phyloP scores from a whole-genome alignment of 2,797 vertebrate species.

The Tarsius wallacei region DNA sequence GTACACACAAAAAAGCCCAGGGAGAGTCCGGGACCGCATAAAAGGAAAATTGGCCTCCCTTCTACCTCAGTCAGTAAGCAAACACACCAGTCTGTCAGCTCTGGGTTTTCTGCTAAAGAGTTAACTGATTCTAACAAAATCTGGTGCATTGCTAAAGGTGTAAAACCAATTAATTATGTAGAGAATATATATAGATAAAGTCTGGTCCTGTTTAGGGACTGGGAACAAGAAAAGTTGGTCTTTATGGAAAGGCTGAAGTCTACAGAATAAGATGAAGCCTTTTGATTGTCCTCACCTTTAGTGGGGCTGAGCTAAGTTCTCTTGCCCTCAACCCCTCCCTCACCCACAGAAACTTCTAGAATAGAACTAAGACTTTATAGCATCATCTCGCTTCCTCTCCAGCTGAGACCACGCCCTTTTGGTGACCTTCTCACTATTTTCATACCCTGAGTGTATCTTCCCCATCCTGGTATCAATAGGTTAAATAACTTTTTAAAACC shows the following conservation, averaged over 20 bases:
- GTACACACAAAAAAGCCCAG: conserved; percentile 12
- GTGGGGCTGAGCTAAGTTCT: neutral
- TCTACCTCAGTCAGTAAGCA: neutral
- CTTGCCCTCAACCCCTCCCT: neutral
- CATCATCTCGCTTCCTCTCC: conserved; percentile 53
- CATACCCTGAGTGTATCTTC: neutral
- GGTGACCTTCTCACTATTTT: conserved; percentile 34
- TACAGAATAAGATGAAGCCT: neutral
- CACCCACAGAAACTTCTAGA: neutral
- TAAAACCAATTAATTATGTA: neutral
- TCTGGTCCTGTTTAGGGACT: neutral
- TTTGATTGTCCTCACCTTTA: neutral
- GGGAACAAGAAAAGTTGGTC: neutral
- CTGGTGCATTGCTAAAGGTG: neutral
- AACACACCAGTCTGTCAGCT: neutral
- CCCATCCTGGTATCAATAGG: neutral
- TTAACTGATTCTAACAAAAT: conserved; percentile 43
- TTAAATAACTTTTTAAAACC: neutral
- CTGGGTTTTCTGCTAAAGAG: neutral
- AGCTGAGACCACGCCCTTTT: conserved; percentile 28
- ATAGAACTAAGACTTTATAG: neutral
- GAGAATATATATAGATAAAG: neutral
- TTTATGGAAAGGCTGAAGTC: neutral
- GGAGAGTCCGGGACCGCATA: neutral
- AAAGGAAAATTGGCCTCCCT: neutral